These are phyloP conservation scores for Drosophila leonis DNA, from an alignment of 2,888 invertebrate species.

Conservation along the genomic window DNA sequence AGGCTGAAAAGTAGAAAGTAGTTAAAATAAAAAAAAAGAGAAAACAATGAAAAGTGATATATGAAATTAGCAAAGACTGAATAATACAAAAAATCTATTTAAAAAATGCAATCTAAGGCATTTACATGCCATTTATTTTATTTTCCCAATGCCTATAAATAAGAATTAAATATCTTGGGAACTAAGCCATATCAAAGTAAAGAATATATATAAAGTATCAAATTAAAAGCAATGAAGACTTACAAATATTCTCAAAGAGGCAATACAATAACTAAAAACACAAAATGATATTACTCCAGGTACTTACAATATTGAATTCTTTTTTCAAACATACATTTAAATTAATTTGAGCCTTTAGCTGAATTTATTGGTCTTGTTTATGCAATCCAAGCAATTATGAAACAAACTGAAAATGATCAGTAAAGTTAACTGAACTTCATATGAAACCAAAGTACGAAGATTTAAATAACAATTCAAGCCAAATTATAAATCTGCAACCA, in stretches of 20 bases:
- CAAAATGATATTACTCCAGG: neutral
- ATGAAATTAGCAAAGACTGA: slow-evolving; percentile 52
- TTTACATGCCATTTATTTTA: slow-evolving; percentile 6
- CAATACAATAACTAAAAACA: neutral
- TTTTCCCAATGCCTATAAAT: slow-evolving; percentile 19
- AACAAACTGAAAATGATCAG: slow-evolving; percentile 14
- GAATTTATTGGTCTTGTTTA: slow-evolving; percentile 31
- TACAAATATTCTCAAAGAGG: slow-evolving; percentile 6
- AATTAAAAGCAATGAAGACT: slow-evolving; percentile 15
- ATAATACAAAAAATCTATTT: slow-evolving; percentile 24
- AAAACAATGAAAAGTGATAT: slow-evolving; percentile 39
- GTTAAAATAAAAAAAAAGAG: slow-evolving; percentile 1
- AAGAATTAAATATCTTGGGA: slow-evolving; percentile 22
- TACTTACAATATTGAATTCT: neutral
- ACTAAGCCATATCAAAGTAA: slow-evolving; percentile 10
- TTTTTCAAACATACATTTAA: neutral
- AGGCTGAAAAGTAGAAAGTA: slow-evolving; percentile 22
- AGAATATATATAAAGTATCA: slow-evolving; percentile 2
- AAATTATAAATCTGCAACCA: slow-evolving; percentile 14
- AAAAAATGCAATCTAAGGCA: slow-evolving; percentile 7
- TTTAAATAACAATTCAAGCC: slow-evolving; percentile 30
- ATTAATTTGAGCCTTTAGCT: neutral
- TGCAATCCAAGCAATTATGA: slow-evolving; percentile 15
- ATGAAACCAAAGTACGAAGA: slow-evolving; percentile 48
- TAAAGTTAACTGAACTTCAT: slow-evolving; percentile 18